Evolutionary conservation across 2,888 invertebrate species (phyloP).

Genomic region (Gastrophysa polygoni): DNA sequence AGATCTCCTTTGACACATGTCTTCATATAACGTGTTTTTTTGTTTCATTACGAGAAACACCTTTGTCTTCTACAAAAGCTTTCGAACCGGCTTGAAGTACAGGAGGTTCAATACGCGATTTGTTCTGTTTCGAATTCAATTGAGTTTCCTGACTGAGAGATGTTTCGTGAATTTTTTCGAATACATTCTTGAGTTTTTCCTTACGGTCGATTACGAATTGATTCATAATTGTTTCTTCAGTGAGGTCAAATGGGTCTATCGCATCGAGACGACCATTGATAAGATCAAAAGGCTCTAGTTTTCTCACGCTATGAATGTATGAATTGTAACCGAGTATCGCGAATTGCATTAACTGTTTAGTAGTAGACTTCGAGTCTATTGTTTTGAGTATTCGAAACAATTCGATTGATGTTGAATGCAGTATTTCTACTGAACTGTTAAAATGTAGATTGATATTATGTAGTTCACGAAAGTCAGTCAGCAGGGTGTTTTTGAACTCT

Average conservation of each 20-base stretch:
- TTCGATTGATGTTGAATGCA: slow-evolving; percentile 23
- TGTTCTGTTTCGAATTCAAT: not conserved
- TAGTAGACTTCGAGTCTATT: slow-evolving; percentile 7
- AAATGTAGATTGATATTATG: slow-evolving; percentile 26
- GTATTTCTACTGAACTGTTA: slow-evolving; percentile 24
- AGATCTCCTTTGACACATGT: too few relatives aligned
- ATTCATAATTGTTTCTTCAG: slow-evolving; percentile 22
- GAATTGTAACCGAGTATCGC: slow-evolving; percentile 31
- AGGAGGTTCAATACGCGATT: not conserved
- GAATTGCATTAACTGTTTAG: slow-evolving; percentile 24
- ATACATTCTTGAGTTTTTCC: slow-evolving; percentile 22
- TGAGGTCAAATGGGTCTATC: slow-evolving; percentile 28
- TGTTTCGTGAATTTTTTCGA: slow-evolving; percentile 21
- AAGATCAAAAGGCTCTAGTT: slow-evolving; percentile 26
- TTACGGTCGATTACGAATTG: slow-evolving; percentile 25
- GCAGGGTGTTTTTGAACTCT: slow-evolving; percentile 7
- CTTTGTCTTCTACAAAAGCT: too few relatives aligned
- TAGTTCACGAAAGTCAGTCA: slow-evolving; percentile 25
- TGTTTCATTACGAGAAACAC: too few relatives aligned
- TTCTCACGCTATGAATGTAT: slow-evolving; percentile 23
- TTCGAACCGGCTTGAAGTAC: too few relatives aligned
- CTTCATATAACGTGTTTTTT: too few relatives aligned
- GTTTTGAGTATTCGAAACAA: slow-evolving; percentile 13
- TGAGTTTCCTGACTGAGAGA: not conserved
- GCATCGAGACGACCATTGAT: slow-evolving; percentile 21